Base-by-base conservation (phyloP, 2,113 vertebrate genomes). In the Odontesthes bonariensis region DNA sequence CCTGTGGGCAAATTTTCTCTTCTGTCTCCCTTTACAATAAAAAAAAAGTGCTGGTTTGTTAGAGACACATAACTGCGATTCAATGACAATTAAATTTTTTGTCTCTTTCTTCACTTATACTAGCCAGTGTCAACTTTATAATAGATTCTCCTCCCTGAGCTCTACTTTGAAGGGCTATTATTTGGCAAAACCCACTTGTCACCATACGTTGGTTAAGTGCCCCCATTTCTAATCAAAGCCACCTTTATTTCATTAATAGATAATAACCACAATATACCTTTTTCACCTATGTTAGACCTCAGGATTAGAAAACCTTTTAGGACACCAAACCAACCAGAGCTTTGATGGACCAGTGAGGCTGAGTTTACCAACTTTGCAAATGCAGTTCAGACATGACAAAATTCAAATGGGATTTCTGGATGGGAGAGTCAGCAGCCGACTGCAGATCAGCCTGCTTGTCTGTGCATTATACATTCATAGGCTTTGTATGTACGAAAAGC, bases 141-240 rank as follows among this genome's bases (percentile, higher is more conserved):
- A n/a, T n/a, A 60, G 22, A 72, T 20, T 6, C 40, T 73, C 49
- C 42, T 73, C 0, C 38, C 22, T 16, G 11, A 10, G 60, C 75
- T 63, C 55, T 71, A 57, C 75, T 38, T 20, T 75, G 23, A 77
- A 74, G 67, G 52, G 46, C 61, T 73, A 62, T 79, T 72, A 77
- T 86, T 86, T 88, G 87, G 16, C 19, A 31, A 49, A 55, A 63
- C 17, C 58, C 67, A 77, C 82, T 83, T 67, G 46, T 77, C 57
- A 72, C 14, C 9, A 47, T 77, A 81, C 71, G 42, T 64, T 11
- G 10, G 51, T 62, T 62, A 76, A 84, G 80, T 75, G 55, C 35
- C 54, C 44, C 27, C 52, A 40, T 63, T 74, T 27, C 27, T 27
- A 27, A 27, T 27, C 35, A 38, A 38, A 38, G 35, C 1, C 35